Conservation (phyloP, 2,888 invertebrate genomes). For the Eupithecia pulchellata region DNA sequence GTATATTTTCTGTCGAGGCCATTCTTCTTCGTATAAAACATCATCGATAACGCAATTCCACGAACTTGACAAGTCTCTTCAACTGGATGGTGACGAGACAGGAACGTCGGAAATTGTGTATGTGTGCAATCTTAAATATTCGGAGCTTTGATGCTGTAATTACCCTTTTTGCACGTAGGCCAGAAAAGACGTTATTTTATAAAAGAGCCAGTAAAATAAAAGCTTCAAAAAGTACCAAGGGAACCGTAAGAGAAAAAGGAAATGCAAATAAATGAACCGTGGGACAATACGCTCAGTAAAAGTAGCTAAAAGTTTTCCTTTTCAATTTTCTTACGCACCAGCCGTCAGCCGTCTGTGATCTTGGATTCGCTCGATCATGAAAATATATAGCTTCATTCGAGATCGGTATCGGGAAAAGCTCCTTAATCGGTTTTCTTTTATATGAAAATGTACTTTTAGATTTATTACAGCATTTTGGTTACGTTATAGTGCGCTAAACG, state of each 20-base stretch:
- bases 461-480: slow-evolving; percentile 81
- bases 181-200: slow-evolving; percentile 8
- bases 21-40: background rate
- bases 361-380: slow-evolving; percentile 82
- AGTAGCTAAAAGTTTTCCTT: slow-evolving; percentile 74
- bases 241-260: slow-evolving; percentile 41
- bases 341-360: slow-evolving; percentile 80
- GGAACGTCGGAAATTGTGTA: slow-evolving; percentile 19
- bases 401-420: slow-evolving; percentile 82
- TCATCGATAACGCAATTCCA: background rate
- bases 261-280: slow-evolving; percentile 61
- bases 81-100: background rate
- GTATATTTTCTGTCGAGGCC: background rate
- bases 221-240: slow-evolving; percentile 26
- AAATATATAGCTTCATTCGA: slow-evolving; percentile 84
- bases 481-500: slow-evolving; percentile 72
- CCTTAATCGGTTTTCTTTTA: slow-evolving; percentile 85
- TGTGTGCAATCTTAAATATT: slow-evolving; percentile 10
- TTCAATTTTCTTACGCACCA: slow-evolving; percentile 82
- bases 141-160: slow-evolving; percentile 3
- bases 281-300: slow-evolving; percentile 68
- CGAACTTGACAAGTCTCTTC: background rate
- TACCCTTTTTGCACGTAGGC: background rate
- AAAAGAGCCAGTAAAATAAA: slow-evolving; percentile 16
- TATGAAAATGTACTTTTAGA: slow-evolving; percentile 84